Conservation (phyloP, 1,140 invertebrate species). For the Nephotettix cincticeps region DNA sequence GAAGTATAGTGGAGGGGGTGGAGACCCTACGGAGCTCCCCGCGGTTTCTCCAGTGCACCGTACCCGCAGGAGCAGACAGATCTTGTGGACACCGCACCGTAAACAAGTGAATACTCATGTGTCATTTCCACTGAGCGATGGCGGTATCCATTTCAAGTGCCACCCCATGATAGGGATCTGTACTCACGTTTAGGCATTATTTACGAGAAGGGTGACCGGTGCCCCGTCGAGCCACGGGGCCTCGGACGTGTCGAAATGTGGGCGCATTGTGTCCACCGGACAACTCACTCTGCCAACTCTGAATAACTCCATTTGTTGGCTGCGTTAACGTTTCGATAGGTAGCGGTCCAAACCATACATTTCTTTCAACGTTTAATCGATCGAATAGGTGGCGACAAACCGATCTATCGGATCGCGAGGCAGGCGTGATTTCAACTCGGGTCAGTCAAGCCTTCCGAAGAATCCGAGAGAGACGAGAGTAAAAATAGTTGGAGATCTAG, state of each 20-base stretch:
- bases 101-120: constrained; percentile 2
- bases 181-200: constrained; percentile 16
- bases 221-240: neutral
- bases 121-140: constrained; percentile 8
- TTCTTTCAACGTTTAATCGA: too few relatives aligned
- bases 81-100: neutral
- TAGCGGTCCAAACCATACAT: too few relatives aligned
- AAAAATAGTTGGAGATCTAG: constrained; percentile 15
- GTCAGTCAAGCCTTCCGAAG: neutral
- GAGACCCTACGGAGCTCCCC: too few relatives aligned
- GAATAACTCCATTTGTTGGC: too few relatives aligned
- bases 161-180: constrained; percentile 12
- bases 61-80: too few relatives aligned
- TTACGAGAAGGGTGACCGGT: neutral
- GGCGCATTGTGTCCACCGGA: neutral
- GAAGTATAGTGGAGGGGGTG: too few relatives aligned
- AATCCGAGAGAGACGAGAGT: constrained; percentile 15
- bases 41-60: too few relatives aligned
- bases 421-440: too few relatives aligned
- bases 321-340: too few relatives aligned
- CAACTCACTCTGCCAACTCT: neutral
- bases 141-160: neutral
- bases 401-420: too few relatives aligned
- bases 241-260: constrained; percentile 6
- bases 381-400: too few relatives aligned